phyloP scores from a whole-genome alignment of 2,888 invertebrate species.

The Chloroclysta siterata region DNA sequence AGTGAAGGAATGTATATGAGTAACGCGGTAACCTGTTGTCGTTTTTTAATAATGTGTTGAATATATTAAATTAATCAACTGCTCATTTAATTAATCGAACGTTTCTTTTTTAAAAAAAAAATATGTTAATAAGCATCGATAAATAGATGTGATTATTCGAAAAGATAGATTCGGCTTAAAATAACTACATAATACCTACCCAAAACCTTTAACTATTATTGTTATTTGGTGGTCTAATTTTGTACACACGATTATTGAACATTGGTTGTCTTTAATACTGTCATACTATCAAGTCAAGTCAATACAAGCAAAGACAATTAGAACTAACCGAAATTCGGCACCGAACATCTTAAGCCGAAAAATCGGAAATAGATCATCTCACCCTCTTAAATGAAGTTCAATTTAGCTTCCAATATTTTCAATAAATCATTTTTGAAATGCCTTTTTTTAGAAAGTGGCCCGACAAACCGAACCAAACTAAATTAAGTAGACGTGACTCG shows the following conservation, averaged over 20 bases:
- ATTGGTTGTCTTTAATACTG: neutral
- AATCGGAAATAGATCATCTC: constrained; percentile 17
- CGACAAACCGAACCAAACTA: constrained; percentile 60
- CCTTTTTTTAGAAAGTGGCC: constrained; percentile 56
- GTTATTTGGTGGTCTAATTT: neutral
- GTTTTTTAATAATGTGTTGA: constrained; percentile 17
- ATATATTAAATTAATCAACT: constrained; percentile 30
- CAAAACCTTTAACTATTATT: neutral
- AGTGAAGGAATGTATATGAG: constrained; percentile 22
- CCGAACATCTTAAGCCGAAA: constrained; percentile 14
- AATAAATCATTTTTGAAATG: constrained; percentile 42
- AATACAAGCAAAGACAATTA: neutral
- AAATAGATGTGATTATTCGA: neutral
- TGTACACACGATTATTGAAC: neutral
- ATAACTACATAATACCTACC: too few relatives aligned
- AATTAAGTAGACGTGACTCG: constrained; percentile 66
- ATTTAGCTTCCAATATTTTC: constrained; percentile 40
- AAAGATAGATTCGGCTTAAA: neutral
- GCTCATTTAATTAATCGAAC: constrained; percentile 15
- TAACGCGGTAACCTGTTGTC: constrained; percentile 26
- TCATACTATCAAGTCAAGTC: neutral
- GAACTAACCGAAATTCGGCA: constrained; percentile 14
- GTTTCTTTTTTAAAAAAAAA: neutral
- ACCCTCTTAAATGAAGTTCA: constrained; percentile 27
- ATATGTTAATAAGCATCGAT: too few relatives aligned